Evolutionary conservation across 2,888 invertebrate species (phyloP).

Genomic region (Drosophila nr. fundita): DNA sequence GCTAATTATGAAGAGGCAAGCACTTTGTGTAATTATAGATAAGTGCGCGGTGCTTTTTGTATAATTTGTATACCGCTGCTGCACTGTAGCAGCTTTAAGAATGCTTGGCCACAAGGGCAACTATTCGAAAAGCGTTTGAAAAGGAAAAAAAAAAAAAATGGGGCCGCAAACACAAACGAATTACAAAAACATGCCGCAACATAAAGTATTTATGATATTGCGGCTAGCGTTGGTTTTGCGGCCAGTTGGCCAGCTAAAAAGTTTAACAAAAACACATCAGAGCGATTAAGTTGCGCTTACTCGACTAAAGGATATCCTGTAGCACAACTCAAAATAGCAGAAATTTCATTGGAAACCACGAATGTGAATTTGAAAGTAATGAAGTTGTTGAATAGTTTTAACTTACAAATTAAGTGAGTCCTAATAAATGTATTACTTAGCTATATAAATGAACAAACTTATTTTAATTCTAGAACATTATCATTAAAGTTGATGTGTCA

Average conservation of each 20-base stretch:
- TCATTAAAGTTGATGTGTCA: not conserved
- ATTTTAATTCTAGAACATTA: not conserved
- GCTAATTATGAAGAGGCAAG: conserved; percentile 63
- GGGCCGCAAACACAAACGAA: conserved; percentile 45
- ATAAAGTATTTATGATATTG: conserved; percentile 78
- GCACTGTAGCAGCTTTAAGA: conserved; percentile 13
- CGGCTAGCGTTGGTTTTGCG: conserved; percentile 50
- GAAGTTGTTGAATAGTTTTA: not conserved
- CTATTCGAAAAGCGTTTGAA: conserved; percentile 45
- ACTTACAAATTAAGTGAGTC: not conserved
- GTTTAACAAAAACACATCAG: conserved; percentile 28
- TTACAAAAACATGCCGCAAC: conserved; percentile 63
- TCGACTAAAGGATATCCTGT: not conserved
- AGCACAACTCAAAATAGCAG: not conserved
- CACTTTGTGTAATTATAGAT: conserved; percentile 73
- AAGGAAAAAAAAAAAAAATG: conserved; percentile 17
- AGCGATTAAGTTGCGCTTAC: not conserved
- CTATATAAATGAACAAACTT: not conserved
- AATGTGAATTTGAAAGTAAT: not conserved
- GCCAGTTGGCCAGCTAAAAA: conserved; percentile 42
- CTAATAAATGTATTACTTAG: not conserved
- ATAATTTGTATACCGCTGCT: conserved; percentile 10
- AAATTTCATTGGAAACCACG: not conserved
- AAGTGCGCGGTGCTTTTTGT: conserved; percentile 48
- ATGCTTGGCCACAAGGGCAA: conserved; percentile 19